Base-by-base conservation (phyloP, 2,113 vertebrate species). In the Butorides virescens region DNA sequence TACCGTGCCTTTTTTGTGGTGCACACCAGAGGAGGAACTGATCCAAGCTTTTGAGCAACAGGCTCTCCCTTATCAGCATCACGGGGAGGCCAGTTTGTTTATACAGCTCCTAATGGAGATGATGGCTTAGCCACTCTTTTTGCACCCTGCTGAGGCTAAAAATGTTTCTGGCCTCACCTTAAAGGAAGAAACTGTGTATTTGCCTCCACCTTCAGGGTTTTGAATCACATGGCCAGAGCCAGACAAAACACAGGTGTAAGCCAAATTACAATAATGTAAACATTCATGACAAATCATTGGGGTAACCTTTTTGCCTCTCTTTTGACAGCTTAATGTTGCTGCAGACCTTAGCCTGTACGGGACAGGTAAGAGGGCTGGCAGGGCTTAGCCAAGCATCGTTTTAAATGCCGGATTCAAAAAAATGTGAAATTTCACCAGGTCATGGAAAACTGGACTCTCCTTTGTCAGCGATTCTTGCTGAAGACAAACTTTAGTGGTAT, bases 401-500 rank as follows among this genome's bases (percentile, higher is more conserved):
- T 86, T 11, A 93, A 88, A 81, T 34, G 42, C 29, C n/a, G 59
- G 47, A 53, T 66, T 68, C 0, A 47, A 82, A 88, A 58, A 66
- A 50, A 42, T 0, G 25, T 0, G 2, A 49, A 81, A 59, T 70
- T 92, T 88, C 63, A 76, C 53, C 18, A 73, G n/a, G 11, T 15
- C 76, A n/a, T 77, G 26, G 37, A 83, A 70, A 23, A 55, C 1
- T 34, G 29, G 42, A 27, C 34, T 92, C 58, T 83, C n/a, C 72
- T 95, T 88, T 90, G 42, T 47, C 75, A 50, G 85, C 13, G 15
- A 39, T 78, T 91, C 61, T 78, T 87, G 68, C 44, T 56, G 79
- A 83, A 86, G 72, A 55, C 34, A 94, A 92, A 72, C 34, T 81
- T 88, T 83, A 53, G 86, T 86, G 75, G 73, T 52, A 88, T 95